phyloP scores from a whole-genome alignment of 2,888 invertebrate genomes.

The Mantis religiosa region DNA sequence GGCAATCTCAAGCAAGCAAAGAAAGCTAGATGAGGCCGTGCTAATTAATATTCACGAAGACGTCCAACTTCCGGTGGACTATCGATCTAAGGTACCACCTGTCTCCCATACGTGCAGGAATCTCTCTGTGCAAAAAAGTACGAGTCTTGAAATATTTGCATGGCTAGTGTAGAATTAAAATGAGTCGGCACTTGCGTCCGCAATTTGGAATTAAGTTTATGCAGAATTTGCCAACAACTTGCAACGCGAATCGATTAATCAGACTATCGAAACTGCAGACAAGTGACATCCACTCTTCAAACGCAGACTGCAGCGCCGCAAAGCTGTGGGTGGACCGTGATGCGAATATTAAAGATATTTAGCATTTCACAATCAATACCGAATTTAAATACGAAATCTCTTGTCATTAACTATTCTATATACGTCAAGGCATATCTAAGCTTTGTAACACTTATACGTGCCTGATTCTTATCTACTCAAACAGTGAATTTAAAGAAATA shows the following conservation, averaged over 20 bases:
- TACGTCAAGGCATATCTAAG: background rate
- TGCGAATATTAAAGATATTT: background rate
- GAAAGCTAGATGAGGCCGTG: background rate
- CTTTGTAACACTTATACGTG: background rate
- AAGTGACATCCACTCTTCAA: background rate
- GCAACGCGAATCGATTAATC: background rate
- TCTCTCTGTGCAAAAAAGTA: background rate
- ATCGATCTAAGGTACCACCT: background rate
- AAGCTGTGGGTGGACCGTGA: background rate
- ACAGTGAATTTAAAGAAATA: too few relatives aligned
- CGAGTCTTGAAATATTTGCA: background rate
- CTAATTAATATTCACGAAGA: background rate
- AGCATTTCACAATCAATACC: background rate
- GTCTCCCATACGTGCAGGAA: background rate
- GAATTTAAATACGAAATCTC: background rate
- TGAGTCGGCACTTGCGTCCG: background rate
- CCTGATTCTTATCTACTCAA: background rate
- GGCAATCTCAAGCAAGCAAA: background rate
- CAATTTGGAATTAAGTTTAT: background rate
- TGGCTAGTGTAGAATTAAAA: background rate
- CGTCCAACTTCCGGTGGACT: background rate
- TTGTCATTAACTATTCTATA: background rate
- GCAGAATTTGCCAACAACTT: background rate
- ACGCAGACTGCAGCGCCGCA: background rate
- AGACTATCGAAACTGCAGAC: background rate